Evolutionary conservation across 2,888 invertebrate genomes (phyloP).

Genomic region (Norana najaformis): DNA sequence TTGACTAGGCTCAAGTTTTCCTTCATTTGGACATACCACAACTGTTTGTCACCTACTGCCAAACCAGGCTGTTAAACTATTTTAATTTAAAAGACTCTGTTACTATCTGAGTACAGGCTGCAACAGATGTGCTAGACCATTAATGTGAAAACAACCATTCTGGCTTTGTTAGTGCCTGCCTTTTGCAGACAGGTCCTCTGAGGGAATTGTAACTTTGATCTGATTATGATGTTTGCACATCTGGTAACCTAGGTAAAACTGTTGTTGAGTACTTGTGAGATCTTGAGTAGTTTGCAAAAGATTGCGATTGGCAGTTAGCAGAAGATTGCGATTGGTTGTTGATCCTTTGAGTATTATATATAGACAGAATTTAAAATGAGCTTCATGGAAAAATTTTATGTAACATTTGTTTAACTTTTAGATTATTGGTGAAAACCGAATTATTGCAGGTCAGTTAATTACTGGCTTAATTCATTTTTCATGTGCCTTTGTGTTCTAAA

Average conservation of each 20-base stretch:
- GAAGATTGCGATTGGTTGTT: neutral
- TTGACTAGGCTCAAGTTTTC: too few species aligned
- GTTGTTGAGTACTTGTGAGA: neutral
- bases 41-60: too few species aligned
- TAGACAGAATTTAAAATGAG: neutral
- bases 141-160: neutral
- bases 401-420: neutral
- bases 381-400: too few species aligned
- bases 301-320: too few species aligned
- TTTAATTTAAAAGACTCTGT: too few species aligned
- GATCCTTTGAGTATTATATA: neutral
- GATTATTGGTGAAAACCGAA: constrained; percentile 23
- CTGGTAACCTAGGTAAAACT: neutral
- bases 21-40: too few species aligned
- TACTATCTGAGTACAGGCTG: too few species aligned
- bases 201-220: too few species aligned
- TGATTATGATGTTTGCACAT: neutral
- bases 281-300: too few species aligned
- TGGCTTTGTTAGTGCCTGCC: neutral
- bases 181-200: too few species aligned
- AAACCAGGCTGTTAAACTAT: too few species aligned
- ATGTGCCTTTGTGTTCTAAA: neutral
- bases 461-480: neutral
- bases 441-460: constrained; percentile 16
- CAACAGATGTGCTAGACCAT: neutral